phyloP scores from a whole-genome alignment of 2,113 vertebrate species.

The Ramphastos sulfuratus region DNA sequence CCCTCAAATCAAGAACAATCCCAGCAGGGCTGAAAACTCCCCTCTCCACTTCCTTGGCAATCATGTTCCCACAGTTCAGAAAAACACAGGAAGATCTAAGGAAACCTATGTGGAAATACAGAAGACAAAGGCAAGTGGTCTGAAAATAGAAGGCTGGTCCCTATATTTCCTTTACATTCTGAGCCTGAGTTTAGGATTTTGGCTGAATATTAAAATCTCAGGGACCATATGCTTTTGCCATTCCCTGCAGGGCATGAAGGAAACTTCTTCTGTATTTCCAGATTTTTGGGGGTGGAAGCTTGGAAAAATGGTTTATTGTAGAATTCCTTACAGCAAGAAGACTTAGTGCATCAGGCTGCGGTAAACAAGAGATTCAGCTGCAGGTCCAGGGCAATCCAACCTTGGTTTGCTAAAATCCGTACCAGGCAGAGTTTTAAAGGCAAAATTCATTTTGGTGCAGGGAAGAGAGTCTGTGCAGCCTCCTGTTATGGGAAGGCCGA shows the following conservation, averaged over 20 bases:
- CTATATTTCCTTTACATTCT: conserved; percentile 74
- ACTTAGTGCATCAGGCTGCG: neutral
- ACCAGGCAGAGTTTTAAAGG: neutral
- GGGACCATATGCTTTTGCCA: conserved; percentile 45
- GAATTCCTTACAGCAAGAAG: neutral
- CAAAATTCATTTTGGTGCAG: neutral
- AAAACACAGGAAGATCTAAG: conserved; percentile 79
- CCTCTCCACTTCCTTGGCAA: conserved; percentile 73
- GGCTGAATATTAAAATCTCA: conserved; percentile 33
- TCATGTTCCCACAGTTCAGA: conserved; percentile 76
- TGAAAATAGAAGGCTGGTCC: conserved; percentile 66
- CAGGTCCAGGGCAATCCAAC: neutral
- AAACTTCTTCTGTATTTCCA: neutral
- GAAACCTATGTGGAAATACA: conserved; percentile 74
- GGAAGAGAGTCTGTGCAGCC: neutral
- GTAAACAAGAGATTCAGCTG: neutral
- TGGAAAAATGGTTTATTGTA: neutral
- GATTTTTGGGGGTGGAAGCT: neutral
- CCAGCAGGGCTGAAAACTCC: conserved; percentile 63
- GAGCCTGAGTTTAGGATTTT: neutral
- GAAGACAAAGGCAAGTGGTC: conserved; percentile 64
- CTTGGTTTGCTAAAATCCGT: neutral
- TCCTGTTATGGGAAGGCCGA: neutral
- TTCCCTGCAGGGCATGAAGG: conserved; percentile 30
- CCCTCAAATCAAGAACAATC: conserved; percentile 76